Percentiles rank a stretch among this genome's conserved stretches.
Conservation (phyloP, 2,888 invertebrate species). For the Thymelicus sylvestris region DNA sequence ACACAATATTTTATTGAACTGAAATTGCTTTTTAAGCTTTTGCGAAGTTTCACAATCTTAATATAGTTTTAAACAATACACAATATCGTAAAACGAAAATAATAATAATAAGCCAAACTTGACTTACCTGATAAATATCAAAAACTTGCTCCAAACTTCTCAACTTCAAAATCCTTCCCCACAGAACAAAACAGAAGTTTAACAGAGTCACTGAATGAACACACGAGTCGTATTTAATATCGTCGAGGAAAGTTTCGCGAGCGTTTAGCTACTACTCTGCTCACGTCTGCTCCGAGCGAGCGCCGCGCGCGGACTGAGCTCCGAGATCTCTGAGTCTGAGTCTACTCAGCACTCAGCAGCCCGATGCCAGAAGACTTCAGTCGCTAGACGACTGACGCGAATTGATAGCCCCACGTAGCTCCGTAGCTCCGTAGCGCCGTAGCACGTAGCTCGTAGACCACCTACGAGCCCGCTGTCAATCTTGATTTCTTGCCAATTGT, state of each 20-base stretch:
- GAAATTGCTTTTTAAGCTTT: too few relatives aligned
- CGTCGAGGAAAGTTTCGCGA: constrained; percentile 27
- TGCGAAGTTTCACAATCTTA: too few relatives aligned
- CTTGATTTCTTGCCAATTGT: constrained; percentile 23
- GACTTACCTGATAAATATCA: neutral
- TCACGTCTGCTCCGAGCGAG: constrained; percentile 15
- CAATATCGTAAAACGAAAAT: too few relatives aligned
- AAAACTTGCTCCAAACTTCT: neutral
- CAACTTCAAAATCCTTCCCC: neutral
- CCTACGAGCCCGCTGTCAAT: constrained; percentile 23
- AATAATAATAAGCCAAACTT: too few relatives aligned
- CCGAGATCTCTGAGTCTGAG: neutral
- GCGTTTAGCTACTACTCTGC: neutral
- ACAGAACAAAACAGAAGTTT: constrained; percentile 11
- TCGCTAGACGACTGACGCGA: constrained; percentile 7
- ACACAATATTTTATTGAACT: too few relatives aligned
- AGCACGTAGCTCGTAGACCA: constrained; percentile 32
- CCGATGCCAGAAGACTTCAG: constrained; percentile 3
- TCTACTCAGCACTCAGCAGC: neutral
- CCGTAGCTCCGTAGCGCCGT: constrained; percentile 28
- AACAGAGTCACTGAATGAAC: neutral
- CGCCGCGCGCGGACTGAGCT: constrained; percentile 28
- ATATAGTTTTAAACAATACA: too few relatives aligned
- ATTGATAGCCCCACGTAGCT: constrained; percentile 31
- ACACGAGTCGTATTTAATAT: neutral